Evolutionary conservation across 2,113 vertebrate species (phyloP).

Genomic region (Rynchops niger): DNA sequence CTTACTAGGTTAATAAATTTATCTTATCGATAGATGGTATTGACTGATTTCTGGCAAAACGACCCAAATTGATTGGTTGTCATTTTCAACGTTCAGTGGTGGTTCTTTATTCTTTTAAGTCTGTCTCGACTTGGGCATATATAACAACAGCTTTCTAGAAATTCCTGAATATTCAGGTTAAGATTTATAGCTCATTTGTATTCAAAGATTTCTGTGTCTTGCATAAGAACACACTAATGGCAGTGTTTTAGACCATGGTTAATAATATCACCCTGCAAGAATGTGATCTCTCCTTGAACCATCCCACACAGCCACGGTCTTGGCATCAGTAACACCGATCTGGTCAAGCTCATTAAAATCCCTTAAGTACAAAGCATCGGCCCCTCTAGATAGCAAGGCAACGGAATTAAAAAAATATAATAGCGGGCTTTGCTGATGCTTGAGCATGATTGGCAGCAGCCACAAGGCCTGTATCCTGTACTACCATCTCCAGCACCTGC

Average conservation of each 20-base stretch:
- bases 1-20: conserved; percentile 17
- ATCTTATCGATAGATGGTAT: neutral
- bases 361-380: neutral
- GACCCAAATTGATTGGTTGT: neutral
- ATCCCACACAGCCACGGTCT: conserved; percentile 1
- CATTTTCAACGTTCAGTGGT: neutral
- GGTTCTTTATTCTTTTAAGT: neutral
- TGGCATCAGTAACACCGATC: neutral
- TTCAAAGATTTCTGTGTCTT: neutral
- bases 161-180: conserved; percentile 52
- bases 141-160: conserved; percentile 25
- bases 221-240: neutral
- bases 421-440: conserved; percentile 33
- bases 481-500: conserved; percentile 53
- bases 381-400: conserved; percentile 9
- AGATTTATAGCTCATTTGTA: conserved; percentile 20
- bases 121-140: neutral
- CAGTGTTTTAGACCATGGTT: conserved; percentile 9
- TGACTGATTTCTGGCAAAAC: neutral
- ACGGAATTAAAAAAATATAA: conserved; percentile 13
- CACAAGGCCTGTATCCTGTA: conserved; percentile 31
- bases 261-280: conserved; percentile 39
- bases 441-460: conserved; percentile 50
- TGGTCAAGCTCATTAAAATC: conserved; percentile 55
- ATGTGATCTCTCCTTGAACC: conserved; percentile 37